Evolutionary conservation across 2,797 vertebrate genomes (phyloP), one percentile per base, ranked within the genome.

Genomic region (Darevskia nairensis): DNA sequence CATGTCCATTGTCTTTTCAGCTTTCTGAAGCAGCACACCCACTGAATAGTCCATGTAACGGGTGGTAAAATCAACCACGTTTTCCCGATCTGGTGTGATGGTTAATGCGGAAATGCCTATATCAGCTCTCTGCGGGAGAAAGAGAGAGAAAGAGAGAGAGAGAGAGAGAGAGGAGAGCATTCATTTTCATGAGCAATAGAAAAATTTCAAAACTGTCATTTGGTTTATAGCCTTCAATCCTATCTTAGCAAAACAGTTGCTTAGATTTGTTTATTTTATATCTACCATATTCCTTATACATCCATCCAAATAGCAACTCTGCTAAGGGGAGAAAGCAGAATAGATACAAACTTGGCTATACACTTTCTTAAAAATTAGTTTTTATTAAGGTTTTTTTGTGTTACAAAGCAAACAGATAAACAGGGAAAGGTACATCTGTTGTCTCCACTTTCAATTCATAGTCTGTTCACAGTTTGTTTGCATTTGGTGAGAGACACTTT

Each of bases 31-130:
- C 71, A 99, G 97, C 85, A 99, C 98, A 0, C 99, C 99, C 93
- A 99, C 98, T 0, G 99, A 99, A 95, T 99, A 99, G 97, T 99
- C 99, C 98, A 99, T 98, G 95, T 99, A 99, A 82, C 99, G 99
- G 0, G 98, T 99, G 84, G 98, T 99, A 94, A 99, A 99, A 96
- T 99, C 99, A 91, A 99, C 98, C 75, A 98, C 99, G 44, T 98
- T 98, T 91, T 99, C 99, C 74, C 99, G 97, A 94, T 99, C 99
- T 0, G 99, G 98, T 6, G 99, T 99, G 96, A 99, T 99, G 94
- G 99, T 99, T 91, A 99, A 96, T 80, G 99, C 99, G 81, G 98
- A 99, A 89, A 99, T 98, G 41, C 99, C 99, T 85, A 99, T 98
- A 89, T 99, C 99, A 2, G 99, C 99, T 95, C 98, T 97, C 99